A percentile compares a stretch with the other conserved stretches of the same genome.
phyloP scores from a whole-genome alignment of 2,113 vertebrate genomes.

The Daboia siamensis region DNA sequence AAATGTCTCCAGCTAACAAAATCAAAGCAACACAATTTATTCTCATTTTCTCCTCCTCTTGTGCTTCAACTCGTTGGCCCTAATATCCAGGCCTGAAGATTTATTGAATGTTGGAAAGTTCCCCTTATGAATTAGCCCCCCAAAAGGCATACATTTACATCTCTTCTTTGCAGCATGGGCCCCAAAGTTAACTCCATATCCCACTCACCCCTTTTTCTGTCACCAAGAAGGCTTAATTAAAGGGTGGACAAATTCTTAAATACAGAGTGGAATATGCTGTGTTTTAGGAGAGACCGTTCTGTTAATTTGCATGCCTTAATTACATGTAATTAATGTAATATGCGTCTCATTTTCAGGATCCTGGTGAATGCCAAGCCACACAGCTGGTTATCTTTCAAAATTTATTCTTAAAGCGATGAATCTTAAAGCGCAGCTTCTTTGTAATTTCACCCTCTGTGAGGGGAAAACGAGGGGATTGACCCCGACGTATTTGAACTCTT shows the following conservation, averaged over 20 bases:
- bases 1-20: neutral
- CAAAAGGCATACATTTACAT: neutral
- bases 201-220: neutral
- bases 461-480: neutral
- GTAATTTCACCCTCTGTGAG: neutral
- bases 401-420: neutral
- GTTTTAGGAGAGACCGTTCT: constrained; percentile 6
- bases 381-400: constrained; percentile 9
- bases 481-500: neutral
- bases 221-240: constrained; percentile 8
- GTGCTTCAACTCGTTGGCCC: neutral
- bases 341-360: constrained; percentile 21
- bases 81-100: neutral
- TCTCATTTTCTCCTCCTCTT: neutral
- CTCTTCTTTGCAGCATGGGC: neutral
- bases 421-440: neutral
- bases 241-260: constrained; percentile 16
- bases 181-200: neutral
- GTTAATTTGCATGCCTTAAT: constrained; percentile 29
- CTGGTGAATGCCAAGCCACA: constrained; percentile 1
- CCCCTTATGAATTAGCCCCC: neutral
- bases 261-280: neutral
- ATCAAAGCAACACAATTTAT: neutral
- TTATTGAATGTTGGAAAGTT: neutral
- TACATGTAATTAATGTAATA: constrained; percentile 30